These are phyloP conservation scores for Leucopternis melanops DNA, from an alignment of 2,113 vertebrate species.

Conservation along the genomic window DNA sequence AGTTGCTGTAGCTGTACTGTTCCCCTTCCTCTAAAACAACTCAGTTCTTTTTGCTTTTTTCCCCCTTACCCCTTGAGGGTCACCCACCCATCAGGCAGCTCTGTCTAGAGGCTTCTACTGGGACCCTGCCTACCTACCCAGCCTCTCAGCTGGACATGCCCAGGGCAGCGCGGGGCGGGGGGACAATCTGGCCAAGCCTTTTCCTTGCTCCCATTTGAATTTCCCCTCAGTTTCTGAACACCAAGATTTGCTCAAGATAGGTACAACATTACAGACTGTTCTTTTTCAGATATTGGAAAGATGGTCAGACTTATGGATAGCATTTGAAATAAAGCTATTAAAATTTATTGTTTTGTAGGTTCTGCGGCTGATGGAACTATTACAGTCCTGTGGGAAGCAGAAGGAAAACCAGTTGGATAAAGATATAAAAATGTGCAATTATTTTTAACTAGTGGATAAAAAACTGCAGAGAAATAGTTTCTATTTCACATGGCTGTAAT, in stretches of 20 bases:
- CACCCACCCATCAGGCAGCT: background rate
- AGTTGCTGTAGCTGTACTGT: background rate
- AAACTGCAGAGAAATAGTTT: background rate
- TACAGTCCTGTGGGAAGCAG: background rate
- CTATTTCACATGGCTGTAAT: background rate
- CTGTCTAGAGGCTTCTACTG: background rate
- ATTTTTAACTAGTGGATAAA: constrained; percentile 46
- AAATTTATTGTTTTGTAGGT: constrained; percentile 24
- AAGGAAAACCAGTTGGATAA: constrained; percentile 41
- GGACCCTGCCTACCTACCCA: background rate
- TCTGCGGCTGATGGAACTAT: background rate
- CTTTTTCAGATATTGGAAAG: background rate
- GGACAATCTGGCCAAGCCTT: background rate
- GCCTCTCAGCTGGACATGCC: background rate
- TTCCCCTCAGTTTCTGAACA: background rate
- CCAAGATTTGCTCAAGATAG: background rate
- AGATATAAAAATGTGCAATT: constrained; percentile 27
- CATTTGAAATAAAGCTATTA: constrained; percentile 22
- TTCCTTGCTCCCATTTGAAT: background rate
- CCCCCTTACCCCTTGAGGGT: background rate
- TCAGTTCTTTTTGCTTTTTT: background rate
- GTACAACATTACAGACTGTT: background rate
- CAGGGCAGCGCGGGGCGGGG: fast-evolving
- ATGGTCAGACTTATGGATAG: background rate
- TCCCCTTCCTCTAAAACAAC: background rate